Percentiles rank a stretch among this genome's conserved stretches.
Evolutionary conservation across 23 tunicate genomes (phyloP).

Genomic region (Ascidia mentula): DNA sequence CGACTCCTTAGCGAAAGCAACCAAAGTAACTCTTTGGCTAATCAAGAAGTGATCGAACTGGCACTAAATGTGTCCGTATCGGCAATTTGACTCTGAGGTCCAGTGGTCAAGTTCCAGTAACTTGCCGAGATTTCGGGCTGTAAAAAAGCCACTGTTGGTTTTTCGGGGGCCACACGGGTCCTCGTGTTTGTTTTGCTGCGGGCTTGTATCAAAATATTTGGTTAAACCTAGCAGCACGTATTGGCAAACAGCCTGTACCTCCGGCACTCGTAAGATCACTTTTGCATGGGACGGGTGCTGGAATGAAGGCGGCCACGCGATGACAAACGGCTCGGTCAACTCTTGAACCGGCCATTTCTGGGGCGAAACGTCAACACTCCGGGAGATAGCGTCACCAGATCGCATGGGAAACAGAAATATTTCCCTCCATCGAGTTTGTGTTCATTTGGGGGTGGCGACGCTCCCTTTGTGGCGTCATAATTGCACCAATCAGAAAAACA

Average conservation of each 20-base stretch:
- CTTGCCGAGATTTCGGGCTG: background rate
- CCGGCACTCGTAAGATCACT: background rate
- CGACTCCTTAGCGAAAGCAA: background rate
- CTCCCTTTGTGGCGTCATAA: background rate
- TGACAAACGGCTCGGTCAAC: background rate
- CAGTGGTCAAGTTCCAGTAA: conserved; percentile 2
- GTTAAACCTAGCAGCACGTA: background rate
- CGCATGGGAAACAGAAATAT: conserved; percentile 1
- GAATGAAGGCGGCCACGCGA: background rate
- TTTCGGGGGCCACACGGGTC: background rate
- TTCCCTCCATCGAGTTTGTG: too few species aligned
- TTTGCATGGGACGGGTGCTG: background rate
- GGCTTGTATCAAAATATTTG: conserved; percentile 9
- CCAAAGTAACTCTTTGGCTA: background rate
- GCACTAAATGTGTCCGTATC: background rate
- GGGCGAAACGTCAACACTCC: background rate
- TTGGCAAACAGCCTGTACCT: background rate
- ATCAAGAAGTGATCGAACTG: too few species aligned
- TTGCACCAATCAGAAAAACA: conserved; percentile 8
- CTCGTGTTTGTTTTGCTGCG: conserved; percentile 4
- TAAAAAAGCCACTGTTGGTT: background rate
- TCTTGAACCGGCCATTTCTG: background rate
- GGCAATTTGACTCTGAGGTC: background rate
- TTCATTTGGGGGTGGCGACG: background rate
- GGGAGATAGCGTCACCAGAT: background rate